Evolutionary conservation across 2,888 invertebrate genomes (phyloP).

Genomic region (Operophtera brumata): DNA sequence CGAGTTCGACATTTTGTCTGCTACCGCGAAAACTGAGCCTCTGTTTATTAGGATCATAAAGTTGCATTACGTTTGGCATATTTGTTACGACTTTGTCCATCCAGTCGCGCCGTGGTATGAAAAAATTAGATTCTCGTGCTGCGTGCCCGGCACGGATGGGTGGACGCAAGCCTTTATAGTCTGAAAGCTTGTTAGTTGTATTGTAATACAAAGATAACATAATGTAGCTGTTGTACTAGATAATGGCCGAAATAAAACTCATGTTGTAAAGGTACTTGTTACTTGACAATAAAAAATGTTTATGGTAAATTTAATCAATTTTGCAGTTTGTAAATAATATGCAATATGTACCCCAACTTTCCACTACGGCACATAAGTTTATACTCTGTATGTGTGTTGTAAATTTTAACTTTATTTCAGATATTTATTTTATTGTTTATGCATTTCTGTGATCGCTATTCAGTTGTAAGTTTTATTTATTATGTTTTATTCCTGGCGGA

Average conservation of each 20-base stretch:
- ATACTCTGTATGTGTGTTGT: conserved; percentile 36
- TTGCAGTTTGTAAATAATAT: conserved; percentile 22
- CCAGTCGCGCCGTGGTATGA: background rate
- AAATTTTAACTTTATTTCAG: conserved; percentile 50
- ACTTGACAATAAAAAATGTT: conserved; percentile 74
- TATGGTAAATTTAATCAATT: conserved; percentile 58
- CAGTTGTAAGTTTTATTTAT: conserved; percentile 61
- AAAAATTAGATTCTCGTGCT: background rate
- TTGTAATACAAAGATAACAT: conserved; percentile 24
- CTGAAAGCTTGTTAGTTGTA: conserved; percentile 19
- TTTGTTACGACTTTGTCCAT: background rate
- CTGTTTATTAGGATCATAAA: background rate
- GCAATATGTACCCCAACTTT: conserved; percentile 27
- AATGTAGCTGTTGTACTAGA: conserved; percentile 37
- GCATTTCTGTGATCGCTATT: conserved; percentile 76
- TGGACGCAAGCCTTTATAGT: conserved; percentile 4
- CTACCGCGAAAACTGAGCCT: background rate
- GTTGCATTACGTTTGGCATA: conserved; percentile 12
- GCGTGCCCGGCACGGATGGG: background rate
- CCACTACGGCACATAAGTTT: conserved; percentile 51
- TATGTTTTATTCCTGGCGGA: conserved; percentile 49
- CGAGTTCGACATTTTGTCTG: too few relatives aligned
- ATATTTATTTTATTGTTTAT: conserved; percentile 63
- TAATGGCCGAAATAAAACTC: conserved; percentile 23
- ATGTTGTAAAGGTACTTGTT: conserved; percentile 25